These are phyloP conservation scores for Ispidina picta DNA, from an alignment of 2,797 vertebrate genomes.

Conservation along the genomic window DNA sequence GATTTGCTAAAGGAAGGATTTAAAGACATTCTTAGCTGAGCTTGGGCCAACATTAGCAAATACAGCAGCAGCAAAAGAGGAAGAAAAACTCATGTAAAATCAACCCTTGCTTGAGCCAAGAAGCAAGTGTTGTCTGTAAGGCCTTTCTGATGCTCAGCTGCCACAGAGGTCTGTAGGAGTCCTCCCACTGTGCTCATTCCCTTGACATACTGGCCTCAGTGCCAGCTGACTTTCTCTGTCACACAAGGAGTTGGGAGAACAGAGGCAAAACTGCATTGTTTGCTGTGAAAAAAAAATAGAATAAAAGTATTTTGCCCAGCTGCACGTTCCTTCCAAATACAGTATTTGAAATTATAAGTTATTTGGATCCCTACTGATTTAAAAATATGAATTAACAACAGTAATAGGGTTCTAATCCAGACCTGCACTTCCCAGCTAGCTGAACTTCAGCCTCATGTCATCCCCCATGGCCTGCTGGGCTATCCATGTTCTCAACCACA, in stretches of 20 bases:
- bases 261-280: neutral
- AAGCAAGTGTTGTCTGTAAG: neutral
- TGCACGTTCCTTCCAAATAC: neutral
- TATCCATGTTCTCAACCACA: neutral
- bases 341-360: neutral
- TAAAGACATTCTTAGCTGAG: neutral
- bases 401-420: neutral
- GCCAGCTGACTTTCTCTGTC: neutral
- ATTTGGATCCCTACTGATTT: neutral
- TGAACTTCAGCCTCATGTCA: neutral
- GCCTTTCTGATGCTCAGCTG: neutral
- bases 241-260: conserved; percentile 38
- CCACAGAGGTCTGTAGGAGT: conserved; percentile 39
- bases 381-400: neutral
- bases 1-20: neutral
- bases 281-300: neutral
- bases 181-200: neutral
- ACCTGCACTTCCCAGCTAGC: neutral
- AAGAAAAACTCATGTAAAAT: conserved; percentile 7
- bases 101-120: neutral
- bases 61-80: neutral
- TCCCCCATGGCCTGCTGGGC: neutral
- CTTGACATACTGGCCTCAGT: neutral
- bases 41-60: neutral
- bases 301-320: neutral